phyloP scores from a whole-genome alignment of 2,113 vertebrate species.

The Mesoclemmys tuberculata region DNA sequence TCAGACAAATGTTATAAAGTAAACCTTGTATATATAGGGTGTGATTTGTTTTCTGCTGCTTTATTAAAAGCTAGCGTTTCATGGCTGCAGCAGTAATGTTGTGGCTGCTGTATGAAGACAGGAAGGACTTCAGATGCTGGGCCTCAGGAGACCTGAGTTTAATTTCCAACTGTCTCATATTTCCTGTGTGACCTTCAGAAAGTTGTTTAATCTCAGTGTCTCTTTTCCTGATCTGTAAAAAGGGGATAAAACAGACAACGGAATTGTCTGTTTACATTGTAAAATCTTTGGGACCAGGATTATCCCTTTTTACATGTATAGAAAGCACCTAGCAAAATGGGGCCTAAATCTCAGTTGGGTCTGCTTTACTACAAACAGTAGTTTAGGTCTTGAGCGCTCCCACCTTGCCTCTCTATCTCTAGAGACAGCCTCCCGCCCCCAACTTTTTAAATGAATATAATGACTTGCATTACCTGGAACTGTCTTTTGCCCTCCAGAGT shows the following conservation, averaged over 20 bases:
- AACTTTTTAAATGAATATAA: accelerated
- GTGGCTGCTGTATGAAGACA: background rate
- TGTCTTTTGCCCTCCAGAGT: background rate
- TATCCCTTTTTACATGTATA: background rate
- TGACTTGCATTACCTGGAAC: background rate
- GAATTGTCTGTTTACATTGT: background rate
- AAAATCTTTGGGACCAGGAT: background rate
- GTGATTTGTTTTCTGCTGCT: background rate
- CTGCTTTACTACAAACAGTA: background rate
- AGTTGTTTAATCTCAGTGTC: background rate
- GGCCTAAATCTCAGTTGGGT: background rate
- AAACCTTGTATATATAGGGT: background rate
- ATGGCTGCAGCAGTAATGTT: too few species aligned
- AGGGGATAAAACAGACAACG: background rate
- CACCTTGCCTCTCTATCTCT: background rate
- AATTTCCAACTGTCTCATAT: background rate
- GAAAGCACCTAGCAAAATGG: background rate
- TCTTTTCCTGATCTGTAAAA: background rate
- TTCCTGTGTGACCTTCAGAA: background rate
- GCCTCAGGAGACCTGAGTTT: background rate
- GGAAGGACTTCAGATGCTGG: background rate
- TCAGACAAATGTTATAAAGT: background rate
- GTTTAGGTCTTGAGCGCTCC: background rate
- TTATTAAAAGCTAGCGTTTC: background rate
- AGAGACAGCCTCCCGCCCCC: background rate